Evolutionary conservation across 1,140 invertebrate genomes (phyloP), one percentile per base, ranked within the genome.

Genomic region (Agrilus planipennis): DNA sequence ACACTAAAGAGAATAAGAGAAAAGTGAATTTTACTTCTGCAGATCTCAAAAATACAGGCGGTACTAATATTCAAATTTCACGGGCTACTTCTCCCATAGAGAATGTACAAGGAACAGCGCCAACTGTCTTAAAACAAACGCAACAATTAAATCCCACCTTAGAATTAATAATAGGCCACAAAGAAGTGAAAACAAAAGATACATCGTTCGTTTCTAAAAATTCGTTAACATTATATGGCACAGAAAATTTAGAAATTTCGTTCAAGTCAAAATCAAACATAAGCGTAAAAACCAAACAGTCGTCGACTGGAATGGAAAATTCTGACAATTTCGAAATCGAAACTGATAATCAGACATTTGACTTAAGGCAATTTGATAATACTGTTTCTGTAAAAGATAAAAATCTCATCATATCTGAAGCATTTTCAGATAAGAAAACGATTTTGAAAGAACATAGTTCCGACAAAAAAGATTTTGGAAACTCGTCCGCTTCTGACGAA

Each of bases 181-280:
- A 70, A 54, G 66, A 70, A 54, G 59, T 71, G 5, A 54, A 60
- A 23, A 69, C 66, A 1, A 58, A 57, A 41, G 69, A 71, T 45
- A 62, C 66, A 4, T 63, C 61, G 16, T 67, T 68, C 2, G 63
- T 61, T 5, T 61, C 68, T 14, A 67, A 70, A 57, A 70, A 66
- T 51, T 51, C 61, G 16, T 50, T 70, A 7, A 70, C 65, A 11
- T 45, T 70, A 4, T 69, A 68, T 43, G 58, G 65, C 22, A 55
- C 61, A 3, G 55, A 59, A 35, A 63, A 69, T 47, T 59, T 69
- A 12, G 65, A 71, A 57, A 71, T 70, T 38, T 68, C 67, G 4
- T 70, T 70, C 35, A 60, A 60, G 34, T 68, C 68, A 12, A 61
- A 71, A 51, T 69, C 67, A 11, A 65, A 68, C 38, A 71, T 71